phyloP scores from a whole-genome alignment of 2,888 invertebrate genomes.

The Nephrocerus scutellatus region DNA sequence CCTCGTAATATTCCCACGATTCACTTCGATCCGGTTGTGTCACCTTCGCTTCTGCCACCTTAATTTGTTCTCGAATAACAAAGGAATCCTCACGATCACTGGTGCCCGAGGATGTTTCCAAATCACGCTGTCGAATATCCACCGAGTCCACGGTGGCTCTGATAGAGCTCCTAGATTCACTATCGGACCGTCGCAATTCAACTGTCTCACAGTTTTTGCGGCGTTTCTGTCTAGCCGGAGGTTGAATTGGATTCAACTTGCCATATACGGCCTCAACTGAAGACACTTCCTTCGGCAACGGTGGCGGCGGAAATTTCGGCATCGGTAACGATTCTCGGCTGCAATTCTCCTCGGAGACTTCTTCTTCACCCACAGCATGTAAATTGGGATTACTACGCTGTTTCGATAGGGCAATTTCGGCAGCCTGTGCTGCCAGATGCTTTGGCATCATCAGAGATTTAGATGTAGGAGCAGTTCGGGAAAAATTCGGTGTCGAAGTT shows the following conservation, averaged over 20 bases:
- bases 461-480: slow-evolving; percentile 19
- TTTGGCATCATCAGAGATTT: slow-evolving; percentile 25
- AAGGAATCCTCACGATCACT: slow-evolving; percentile 37
- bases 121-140: slow-evolving; percentile 35
- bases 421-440: slow-evolving; percentile 28
- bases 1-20: slow-evolving; percentile 44
- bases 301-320: slow-evolving; percentile 43
- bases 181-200: slow-evolving; percentile 29
- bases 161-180: slow-evolving; percentile 20
- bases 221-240: slow-evolving; percentile 36
- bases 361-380: slow-evolving; percentile 11
- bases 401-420: slow-evolving; percentile 21
- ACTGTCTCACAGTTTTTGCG: slow-evolving; percentile 40
- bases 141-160: slow-evolving; percentile 36
- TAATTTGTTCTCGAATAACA: slow-evolving; percentile 30
- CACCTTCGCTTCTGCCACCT: slow-evolving; percentile 30
- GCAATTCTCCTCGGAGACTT: slow-evolving; percentile 21
- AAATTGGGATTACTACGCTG: slow-evolving; percentile 22
- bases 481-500: slow-evolving; percentile 7
- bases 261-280: slow-evolving; percentile 30
- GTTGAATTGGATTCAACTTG: slow-evolving; percentile 29
- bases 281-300: slow-evolving; percentile 25
- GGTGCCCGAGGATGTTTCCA: slow-evolving; percentile 26
- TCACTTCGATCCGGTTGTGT: slow-evolving; percentile 44
- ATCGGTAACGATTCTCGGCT: slow-evolving; percentile 38